These are phyloP conservation scores for Ophiodon elongatus DNA, from an alignment of 2,113 vertebrate genomes.

Conservation along the genomic window DNA sequence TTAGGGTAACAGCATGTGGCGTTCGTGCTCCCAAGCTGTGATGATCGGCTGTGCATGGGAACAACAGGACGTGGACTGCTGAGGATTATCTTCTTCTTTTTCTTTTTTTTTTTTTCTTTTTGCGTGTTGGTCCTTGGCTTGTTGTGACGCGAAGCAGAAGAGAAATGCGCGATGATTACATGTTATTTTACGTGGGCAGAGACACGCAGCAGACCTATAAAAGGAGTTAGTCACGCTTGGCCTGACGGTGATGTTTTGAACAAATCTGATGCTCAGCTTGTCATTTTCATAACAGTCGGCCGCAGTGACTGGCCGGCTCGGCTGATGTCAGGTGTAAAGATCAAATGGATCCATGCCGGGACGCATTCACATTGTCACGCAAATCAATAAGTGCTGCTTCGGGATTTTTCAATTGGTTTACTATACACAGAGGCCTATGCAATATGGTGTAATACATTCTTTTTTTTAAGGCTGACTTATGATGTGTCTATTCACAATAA, in stretches of 20 bases:
- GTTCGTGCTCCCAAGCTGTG: conserved; percentile 35
- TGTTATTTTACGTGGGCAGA: conserved; percentile 40
- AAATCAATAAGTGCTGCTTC: background rate
- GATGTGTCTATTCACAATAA: background rate
- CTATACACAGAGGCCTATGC: background rate
- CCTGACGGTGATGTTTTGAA: conserved; percentile 29
- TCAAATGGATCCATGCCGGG: background rate
- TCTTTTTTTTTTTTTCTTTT: background rate
- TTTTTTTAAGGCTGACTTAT: background rate
- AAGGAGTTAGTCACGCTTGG: conserved; percentile 62
- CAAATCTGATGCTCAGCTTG: conserved; percentile 36
- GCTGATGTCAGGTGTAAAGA: conserved; percentile 46
- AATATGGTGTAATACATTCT: background rate
- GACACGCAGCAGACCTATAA: conserved; percentile 16
- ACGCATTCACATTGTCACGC: background rate
- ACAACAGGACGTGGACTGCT: conserved; percentile 33
- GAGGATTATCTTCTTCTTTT: conserved; percentile 55
- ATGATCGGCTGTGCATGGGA: conserved; percentile 38
- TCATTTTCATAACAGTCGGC: conserved; percentile 32
- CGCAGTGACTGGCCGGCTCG: conserved; percentile 21
- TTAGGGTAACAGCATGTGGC: conserved; percentile 33
- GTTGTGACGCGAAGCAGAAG: conserved; percentile 63
- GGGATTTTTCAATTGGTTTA: background rate
- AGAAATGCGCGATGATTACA: conserved; percentile 64
- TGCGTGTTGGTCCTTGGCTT: conserved; percentile 34